These are phyloP conservation scores for Pampusana beccarii DNA, from an alignment of 2,113 vertebrate genomes.

Conservation along the genomic window DNA sequence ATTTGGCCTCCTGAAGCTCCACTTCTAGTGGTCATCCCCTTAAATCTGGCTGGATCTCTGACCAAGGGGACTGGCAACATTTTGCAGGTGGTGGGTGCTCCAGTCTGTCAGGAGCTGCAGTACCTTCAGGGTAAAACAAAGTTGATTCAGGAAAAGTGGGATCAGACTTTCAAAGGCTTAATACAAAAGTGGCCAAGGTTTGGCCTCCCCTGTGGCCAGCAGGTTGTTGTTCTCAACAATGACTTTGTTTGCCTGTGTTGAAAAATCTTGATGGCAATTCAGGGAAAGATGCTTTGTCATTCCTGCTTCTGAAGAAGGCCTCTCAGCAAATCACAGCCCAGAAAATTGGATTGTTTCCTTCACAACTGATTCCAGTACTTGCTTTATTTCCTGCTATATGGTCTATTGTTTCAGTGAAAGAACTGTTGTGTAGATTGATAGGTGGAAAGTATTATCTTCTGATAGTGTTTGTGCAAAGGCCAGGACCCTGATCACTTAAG, in stretches of 20 bases:
- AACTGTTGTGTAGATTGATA: background rate
- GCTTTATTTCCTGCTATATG: background rate
- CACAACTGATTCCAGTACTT: background rate
- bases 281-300: background rate
- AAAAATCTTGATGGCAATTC: background rate
- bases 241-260: background rate
- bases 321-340: background rate
- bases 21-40: background rate
- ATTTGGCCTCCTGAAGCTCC: background rate
- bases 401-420: background rate
- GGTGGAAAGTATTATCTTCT: background rate
- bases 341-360: background rate
- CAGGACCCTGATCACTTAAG: background rate
- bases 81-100: background rate
- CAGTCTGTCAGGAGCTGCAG: background rate
- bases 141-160: background rate
- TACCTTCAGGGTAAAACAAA: background rate
- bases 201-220: background rate
- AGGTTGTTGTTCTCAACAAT: background rate
- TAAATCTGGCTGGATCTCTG: background rate
- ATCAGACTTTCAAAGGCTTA: background rate
- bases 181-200: background rate
- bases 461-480: background rate
- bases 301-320: background rate
- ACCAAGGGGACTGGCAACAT: background rate